phyloP scores from a whole-genome alignment of 2,888 invertebrate genomes.

The Diachrysia chrysitis region DNA sequence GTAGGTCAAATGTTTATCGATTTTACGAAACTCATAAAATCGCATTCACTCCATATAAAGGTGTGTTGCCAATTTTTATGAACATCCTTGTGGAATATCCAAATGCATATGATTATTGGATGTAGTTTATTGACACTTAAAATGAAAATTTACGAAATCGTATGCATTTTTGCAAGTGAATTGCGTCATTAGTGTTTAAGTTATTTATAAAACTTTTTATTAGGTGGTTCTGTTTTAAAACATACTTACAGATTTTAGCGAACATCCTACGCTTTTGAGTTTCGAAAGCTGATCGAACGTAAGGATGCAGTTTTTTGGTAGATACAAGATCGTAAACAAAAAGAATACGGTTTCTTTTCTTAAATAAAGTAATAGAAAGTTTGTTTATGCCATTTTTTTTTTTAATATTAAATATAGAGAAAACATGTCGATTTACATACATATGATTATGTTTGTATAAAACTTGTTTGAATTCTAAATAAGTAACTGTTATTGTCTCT shows the following conservation, averaged over 20 bases:
- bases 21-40: conserved; percentile 39
- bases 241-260: conserved; percentile 34
- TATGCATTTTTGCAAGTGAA: conserved; percentile 39
- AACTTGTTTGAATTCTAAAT: conserved; percentile 15
- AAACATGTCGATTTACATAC: background rate
- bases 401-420: background rate
- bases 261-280: conserved; percentile 45
- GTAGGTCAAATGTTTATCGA: conserved; percentile 17
- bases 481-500: background rate
- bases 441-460: background rate
- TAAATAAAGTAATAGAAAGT: conserved; percentile 21
- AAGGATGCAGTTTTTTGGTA: conserved; percentile 28
- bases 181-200: conserved; percentile 29
- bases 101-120: conserved; percentile 47
- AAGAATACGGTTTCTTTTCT: conserved; percentile 4
- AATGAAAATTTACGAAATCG: conserved; percentile 46
- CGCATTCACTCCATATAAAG: conserved; percentile 35
- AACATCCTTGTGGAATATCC: conserved; percentile 46
- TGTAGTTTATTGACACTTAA: conserved; percentile 36
- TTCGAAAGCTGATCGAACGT: conserved; percentile 43
- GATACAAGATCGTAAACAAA: conserved; percentile 22
- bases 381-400: background rate
- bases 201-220: conserved; percentile 26
- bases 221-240: conserved; percentile 9
- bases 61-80: conserved; percentile 26